These are phyloP conservation scores for Cinclus cinclus DNA, from an alignment of 2,113 vertebrate genomes.

Conservation along the genomic window DNA sequence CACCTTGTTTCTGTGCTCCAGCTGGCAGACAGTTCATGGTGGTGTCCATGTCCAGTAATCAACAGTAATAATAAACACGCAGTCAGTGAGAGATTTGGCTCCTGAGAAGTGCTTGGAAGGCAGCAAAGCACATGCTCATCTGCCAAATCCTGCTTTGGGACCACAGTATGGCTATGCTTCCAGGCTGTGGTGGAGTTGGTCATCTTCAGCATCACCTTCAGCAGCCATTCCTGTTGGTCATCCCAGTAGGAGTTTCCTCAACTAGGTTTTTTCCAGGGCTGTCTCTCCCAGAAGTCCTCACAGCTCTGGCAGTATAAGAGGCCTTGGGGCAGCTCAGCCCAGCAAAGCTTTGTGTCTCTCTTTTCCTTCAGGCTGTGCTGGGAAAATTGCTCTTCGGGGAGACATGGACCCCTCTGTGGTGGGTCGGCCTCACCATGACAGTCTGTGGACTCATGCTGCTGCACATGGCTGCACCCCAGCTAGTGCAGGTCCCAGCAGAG, in stretches of 20 bases:
- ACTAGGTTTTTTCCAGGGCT: not conserved
- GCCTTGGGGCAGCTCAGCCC: accelerated
- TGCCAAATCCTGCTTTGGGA: not conserved
- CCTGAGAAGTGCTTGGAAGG: not conserved
- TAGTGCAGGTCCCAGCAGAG: not conserved
- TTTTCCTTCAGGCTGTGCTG: conserved; percentile 81
- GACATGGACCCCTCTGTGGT: conserved; percentile 86
- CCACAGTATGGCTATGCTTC: not conserved
- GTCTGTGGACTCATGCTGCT: conserved; percentile 87
- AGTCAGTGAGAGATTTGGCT: not conserved
- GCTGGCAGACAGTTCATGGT: not conserved
- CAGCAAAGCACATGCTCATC: accelerated
- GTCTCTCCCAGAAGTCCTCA: not conserved
- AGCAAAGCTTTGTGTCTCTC: not conserved
- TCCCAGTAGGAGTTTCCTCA: not conserved
- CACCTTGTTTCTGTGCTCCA: not conserved
- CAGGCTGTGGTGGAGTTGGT: not conserved
- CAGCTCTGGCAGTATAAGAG: not conserved
- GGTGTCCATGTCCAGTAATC: not conserved
- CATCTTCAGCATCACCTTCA: not conserved
- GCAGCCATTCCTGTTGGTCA: not conserved
- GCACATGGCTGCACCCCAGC: conserved; percentile 72
- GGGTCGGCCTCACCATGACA: conserved; percentile 86
- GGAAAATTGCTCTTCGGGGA: conserved; percentile 88
- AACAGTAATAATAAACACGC: not conserved